Base-by-base conservation (phyloP, 2,797 vertebrate species). In the Eurystomus glaucurus region DNA sequence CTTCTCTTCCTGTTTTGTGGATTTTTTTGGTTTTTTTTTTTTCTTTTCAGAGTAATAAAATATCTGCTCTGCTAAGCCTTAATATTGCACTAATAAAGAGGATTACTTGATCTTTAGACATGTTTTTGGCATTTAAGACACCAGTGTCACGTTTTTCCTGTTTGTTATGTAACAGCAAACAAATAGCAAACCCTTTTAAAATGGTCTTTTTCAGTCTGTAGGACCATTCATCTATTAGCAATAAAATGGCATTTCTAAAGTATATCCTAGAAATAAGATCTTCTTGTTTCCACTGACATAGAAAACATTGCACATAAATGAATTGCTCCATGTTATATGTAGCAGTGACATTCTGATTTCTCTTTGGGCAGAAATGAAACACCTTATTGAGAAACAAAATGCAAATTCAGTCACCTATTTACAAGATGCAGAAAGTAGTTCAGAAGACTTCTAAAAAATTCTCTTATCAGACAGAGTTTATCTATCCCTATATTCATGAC, bases 21-120 rank as follows among this genome's bases (percentile, higher is more conserved):
- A 8, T 35, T 35, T 35, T 35, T 35, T 28, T 26, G 25, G 5
- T 16, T 10, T 19, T 1, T 3, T 41, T 52, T 28, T 69, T 70
- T 26, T 48, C 5, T 85, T 88, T 68, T 39, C 31, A 77, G 20
- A 70, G 21, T 31, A 83, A 43, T 35, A 37, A 74, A 46, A 46
- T 19, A 20, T 46, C 19, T 19, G 9, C 41, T 85, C 52, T 79
- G 10, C 22, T 43, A 69, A 55, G 23, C 54, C 20, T 51, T 69
- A 81, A 37, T 68, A 78, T 21, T 54, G 35, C 41, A 81, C 11
- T 65, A 85, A 78, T 64, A 65, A 84, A 74, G 22, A 55, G 21
- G 45, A 79, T 90, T 82, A 80, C 45, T 75, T 88, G 54, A 33
- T 52, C 79, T 91, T 95, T 51, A 81, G 88, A 86, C 9, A 79